phyloP scores from a whole-genome alignment of 2,113 vertebrate species.

The Galemys pyrenaicus region DNA sequence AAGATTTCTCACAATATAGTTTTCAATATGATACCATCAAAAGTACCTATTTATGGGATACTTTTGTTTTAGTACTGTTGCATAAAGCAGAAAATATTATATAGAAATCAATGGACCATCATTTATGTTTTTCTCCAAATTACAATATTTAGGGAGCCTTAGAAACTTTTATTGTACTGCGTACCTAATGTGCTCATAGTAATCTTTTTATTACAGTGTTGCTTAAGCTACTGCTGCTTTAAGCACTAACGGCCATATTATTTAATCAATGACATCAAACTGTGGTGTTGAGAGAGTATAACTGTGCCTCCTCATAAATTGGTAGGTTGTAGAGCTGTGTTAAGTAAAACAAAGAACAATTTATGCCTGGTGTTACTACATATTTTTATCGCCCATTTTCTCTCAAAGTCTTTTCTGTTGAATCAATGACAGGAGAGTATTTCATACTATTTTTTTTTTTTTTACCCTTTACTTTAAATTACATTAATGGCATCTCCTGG shows the following conservation, averaged over 20 bases:
- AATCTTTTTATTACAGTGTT: conserved; percentile 75
- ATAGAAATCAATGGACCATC: not conserved
- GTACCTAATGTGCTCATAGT: not conserved
- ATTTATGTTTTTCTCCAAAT: conserved; percentile 52
- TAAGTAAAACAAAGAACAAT: conserved; percentile 65
- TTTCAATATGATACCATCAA: not conserved
- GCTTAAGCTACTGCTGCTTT: conserved; percentile 53
- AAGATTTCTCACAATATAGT: not conserved
- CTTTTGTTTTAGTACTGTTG: conserved; percentile 19
- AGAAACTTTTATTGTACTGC: conserved; percentile 50
- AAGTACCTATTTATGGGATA: not conserved
- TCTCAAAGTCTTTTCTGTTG: conserved; percentile 39
- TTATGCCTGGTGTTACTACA: conserved; percentile 29
- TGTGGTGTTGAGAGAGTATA: conserved; percentile 60
- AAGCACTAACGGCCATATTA: conserved; percentile 66
- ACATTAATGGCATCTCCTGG: not conserved
- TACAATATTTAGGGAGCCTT: conserved; percentile 61
- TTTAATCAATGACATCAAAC: conserved; percentile 75
- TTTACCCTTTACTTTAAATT: not conserved
- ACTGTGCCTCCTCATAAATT: conserved; percentile 61
- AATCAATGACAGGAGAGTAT: conserved; percentile 52
- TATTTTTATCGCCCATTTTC: conserved; percentile 33
- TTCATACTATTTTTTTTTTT: conserved; percentile 24
- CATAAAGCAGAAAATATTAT: conserved; percentile 6
- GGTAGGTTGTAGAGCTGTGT: conserved; percentile 3